These are phyloP conservation scores for Acanthurus lineatus DNA, from an alignment of 2,797 vertebrate genomes.

Conservation along the genomic window DNA sequence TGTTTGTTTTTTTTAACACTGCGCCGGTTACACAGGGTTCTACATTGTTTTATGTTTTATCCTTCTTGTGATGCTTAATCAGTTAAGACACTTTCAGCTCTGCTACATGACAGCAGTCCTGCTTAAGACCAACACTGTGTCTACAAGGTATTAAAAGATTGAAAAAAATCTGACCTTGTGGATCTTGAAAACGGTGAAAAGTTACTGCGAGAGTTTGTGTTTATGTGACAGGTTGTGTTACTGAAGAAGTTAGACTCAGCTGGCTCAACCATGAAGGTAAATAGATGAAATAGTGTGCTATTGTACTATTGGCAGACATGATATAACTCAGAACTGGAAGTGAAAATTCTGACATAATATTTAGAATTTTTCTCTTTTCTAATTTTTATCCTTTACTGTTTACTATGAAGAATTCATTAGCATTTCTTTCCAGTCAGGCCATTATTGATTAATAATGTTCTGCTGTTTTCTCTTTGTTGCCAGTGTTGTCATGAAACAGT, in stretches of 20 bases:
- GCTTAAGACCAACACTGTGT: background rate
- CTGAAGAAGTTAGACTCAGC: background rate
- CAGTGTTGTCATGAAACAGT: constrained; percentile 38
- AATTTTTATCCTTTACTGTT: background rate
- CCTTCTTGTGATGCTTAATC: constrained; percentile 35
- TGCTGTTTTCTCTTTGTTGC: constrained; percentile 21
- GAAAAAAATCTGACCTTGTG: constrained; percentile 21
- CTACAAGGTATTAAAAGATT: constrained; percentile 27
- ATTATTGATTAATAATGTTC: constrained; percentile 27
- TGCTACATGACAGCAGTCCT: background rate
- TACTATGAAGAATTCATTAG: background rate
- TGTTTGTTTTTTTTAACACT: constrained; percentile 19
- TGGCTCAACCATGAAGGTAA: constrained; percentile 3
- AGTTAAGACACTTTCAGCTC: constrained; percentile 9
- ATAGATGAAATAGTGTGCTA: constrained; percentile 4
- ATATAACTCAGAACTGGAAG: background rate
- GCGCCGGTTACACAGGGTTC: background rate
- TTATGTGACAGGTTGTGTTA: constrained; percentile 1
- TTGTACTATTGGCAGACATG: background rate
- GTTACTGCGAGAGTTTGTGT: constrained; percentile 4
- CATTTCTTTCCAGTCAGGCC: constrained; percentile 4
- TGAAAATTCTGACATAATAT: background rate
- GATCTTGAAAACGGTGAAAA: constrained; percentile 25
- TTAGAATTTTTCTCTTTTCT: background rate
- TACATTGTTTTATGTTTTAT: background rate